phyloP scores from a whole-genome alignment of 2,888 invertebrate species.

The Hypomecis atomaria region DNA sequence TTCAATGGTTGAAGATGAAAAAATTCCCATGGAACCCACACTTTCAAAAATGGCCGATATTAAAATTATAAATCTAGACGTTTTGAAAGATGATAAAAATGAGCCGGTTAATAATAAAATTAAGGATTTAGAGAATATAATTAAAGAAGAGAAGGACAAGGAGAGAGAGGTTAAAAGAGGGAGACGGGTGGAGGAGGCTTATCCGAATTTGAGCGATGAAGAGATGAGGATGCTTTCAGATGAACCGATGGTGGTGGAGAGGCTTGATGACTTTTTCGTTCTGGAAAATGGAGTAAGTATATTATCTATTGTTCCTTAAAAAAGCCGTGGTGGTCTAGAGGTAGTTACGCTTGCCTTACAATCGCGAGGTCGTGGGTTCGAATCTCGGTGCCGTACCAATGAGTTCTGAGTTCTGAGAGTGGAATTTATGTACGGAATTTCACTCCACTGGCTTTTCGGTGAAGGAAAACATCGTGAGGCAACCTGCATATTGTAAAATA shows the following conservation, averaged over 20 bases:
- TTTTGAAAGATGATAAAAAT: slow-evolving; percentile 45
- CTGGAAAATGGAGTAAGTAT: slow-evolving; percentile 77
- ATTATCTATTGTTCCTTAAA: not conserved
- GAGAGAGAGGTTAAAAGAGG: slow-evolving; percentile 23
- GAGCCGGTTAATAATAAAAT: slow-evolving; percentile 45
- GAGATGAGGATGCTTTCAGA: slow-evolving; percentile 71
- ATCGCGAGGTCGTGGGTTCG: no score
- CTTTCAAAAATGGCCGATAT: slow-evolving; percentile 22
- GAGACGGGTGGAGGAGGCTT: slow-evolving; percentile 42
- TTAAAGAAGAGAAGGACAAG: slow-evolving; percentile 40
- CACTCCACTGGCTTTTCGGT: no score
- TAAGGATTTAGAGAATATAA: slow-evolving; percentile 47
- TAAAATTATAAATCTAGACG: slow-evolving; percentile 38
- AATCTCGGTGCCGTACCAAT: no score
- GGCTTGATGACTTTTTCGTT: slow-evolving; percentile 51
- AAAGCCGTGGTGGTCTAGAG: no score
- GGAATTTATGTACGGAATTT: no score
- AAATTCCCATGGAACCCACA: slow-evolving; percentile 39
- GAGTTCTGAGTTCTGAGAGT: no score
- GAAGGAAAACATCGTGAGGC: no score
- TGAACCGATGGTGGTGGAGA: slow-evolving; percentile 60
- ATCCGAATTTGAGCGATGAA: slow-evolving; percentile 56
- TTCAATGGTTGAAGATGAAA: not conserved
- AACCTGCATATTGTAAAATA: no score
- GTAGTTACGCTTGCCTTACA: no score